phyloP scores from a whole-genome alignment of 2,888 invertebrate species.

The Mythimna impura region DNA sequence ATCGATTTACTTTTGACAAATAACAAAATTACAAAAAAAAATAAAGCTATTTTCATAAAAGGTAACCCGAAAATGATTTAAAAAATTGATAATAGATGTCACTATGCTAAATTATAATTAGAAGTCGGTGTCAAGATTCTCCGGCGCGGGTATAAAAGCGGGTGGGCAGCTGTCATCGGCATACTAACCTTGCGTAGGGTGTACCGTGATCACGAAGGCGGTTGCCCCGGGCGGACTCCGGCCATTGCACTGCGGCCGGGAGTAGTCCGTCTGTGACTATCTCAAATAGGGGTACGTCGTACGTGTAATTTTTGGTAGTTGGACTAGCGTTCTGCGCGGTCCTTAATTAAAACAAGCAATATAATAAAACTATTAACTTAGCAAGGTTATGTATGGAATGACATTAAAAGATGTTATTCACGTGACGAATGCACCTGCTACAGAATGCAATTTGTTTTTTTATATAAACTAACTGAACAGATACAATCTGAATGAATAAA shows the following conservation, averaged over 20 bases:
- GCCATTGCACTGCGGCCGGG: conserved; percentile 92
- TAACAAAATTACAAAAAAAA: background rate
- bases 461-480: background rate
- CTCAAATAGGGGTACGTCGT: conserved; percentile 90
- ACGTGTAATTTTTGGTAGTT: conserved; percentile 92
- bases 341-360: conserved; percentile 72
- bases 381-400: conserved; percentile 18
- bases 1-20: background rate
- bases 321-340: conserved; percentile 92
- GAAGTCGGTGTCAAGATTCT: conserved; percentile 78
- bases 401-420: background rate
- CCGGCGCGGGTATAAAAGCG: conserved; percentile 69
- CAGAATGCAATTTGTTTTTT: background rate
- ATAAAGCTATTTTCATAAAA: conserved; percentile 18
- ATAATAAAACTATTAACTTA: background rate
- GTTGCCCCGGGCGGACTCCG: conserved; percentile 91
- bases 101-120: conserved; percentile 71
- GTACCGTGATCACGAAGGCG: conserved; percentile 93
- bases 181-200: conserved; percentile 94
- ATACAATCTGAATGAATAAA: background rate
- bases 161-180: conserved; percentile 16
- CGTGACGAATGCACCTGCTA: background rate
- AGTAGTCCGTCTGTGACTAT: conserved; percentile 91
- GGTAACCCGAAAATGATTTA: conserved; percentile 45
- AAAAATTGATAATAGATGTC: conserved; percentile 79